These are phyloP conservation scores for Sus cebifrons DNA, from an alignment of 2,797 vertebrate species.

Conservation along the genomic window DNA sequence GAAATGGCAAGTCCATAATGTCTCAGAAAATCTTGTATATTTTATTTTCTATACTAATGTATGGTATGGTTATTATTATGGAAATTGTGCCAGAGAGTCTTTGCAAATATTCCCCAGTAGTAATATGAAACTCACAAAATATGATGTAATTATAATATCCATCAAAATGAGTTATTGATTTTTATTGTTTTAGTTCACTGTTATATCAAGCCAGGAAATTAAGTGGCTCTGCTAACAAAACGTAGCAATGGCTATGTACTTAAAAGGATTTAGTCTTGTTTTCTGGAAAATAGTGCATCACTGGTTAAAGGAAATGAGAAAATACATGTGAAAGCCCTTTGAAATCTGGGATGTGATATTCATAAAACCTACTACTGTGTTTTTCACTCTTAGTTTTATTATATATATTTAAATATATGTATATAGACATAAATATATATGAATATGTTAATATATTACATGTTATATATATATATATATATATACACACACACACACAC, in stretches of 20 bases:
- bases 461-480: background rate
- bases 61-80: constrained; percentile 3
- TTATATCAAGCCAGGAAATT: constrained; percentile 39
- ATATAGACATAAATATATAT: background rate
- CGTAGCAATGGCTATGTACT: constrained; percentile 3
- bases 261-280: constrained; percentile 35
- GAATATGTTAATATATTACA: background rate
- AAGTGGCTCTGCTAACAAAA: constrained; percentile 34
- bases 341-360: constrained; percentile 43
- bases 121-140: constrained; percentile 44
- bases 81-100: constrained; percentile 20
- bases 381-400: constrained; percentile 37
- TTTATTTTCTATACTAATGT: constrained; percentile 49
- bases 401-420: background rate
- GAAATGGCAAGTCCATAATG: background rate
- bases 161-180: constrained; percentile 48
- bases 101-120: constrained; percentile 4
- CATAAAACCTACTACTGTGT: background rate
- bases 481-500: too few species aligned
- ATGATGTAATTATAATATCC: constrained; percentile 15
- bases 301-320: constrained; percentile 47
- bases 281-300: constrained; percentile 9
- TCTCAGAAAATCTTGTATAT: constrained; percentile 4
- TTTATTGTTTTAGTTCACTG: constrained; percentile 70
- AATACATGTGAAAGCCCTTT: constrained; percentile 29